Percentiles rank a stretch among this genome's conserved stretches.
Conservation (phyloP, 2,113 vertebrate genomes). For the Oreotrochilus melanogaster region DNA sequence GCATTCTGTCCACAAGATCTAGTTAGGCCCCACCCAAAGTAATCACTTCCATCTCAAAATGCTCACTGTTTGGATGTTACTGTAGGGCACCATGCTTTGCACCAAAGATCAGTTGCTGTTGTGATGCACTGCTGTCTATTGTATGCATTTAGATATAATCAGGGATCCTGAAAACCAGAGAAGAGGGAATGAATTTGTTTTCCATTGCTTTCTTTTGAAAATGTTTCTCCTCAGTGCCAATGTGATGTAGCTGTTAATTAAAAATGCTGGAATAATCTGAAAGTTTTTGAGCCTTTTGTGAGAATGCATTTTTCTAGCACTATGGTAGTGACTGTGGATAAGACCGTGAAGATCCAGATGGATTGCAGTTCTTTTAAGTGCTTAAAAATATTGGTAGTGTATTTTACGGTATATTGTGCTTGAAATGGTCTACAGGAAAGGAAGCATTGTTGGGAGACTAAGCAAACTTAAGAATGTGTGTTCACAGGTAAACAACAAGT, state of each 20-base stretch:
- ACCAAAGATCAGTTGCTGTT: rapidly evolving
- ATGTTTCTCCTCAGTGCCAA: not conserved
- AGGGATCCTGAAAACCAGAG: not conserved
- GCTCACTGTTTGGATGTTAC: not conserved
- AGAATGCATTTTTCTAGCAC: rapidly evolving
- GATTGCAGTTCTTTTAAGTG: not conserved
- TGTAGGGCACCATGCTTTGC: not conserved
- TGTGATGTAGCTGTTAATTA: not conserved
- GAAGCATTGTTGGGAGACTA: not conserved
- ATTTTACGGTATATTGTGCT: not conserved
- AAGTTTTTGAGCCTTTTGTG: not conserved
- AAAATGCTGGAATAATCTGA: not conserved
- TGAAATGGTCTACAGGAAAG: not conserved
- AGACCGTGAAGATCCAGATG: not conserved
- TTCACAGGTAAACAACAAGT: not conserved
- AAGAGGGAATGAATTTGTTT: not conserved
- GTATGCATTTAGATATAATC: not conserved
- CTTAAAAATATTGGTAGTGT: not conserved
- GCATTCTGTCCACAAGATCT: not conserved
- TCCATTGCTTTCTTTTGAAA: not conserved
- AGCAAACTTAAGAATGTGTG: not conserved
- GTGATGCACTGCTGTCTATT: not conserved
- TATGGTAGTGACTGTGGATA: not conserved
- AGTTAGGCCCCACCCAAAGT: too few relatives aligned
- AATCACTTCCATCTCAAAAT: not conserved